Base-by-base conservation (phyloP, 2,113 vertebrate species). In the Cryptomyrus ogoouensis region DNA sequence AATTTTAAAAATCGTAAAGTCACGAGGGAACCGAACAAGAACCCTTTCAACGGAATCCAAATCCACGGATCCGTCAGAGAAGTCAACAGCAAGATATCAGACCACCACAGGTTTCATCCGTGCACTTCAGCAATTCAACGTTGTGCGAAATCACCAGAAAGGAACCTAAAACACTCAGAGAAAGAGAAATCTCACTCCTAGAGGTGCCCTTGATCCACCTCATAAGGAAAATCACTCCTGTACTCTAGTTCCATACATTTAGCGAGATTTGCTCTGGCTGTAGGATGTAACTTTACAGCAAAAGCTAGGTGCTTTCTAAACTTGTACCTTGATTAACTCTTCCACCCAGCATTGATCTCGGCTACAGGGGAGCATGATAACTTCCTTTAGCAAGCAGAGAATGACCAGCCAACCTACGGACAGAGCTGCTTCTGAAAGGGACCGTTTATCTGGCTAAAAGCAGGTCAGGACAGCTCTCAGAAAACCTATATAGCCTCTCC, bases 311-410 rank as follows among this genome's bases (percentile, higher is more conserved):
- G 74, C 74, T 80, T 42, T 53, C n/a, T 53, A 35, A 52, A 39
- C 27, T 87, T 53, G 85, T 19, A 47, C 27, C 49, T 53, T 87
- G 7, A 53, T 89, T 62, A 56, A 83, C 13, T 46, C 83, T 47
- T 47, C 74, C 35, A 17, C 49, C 35, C 27, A n/a, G n/a, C 35
- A 46, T 19, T 89, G 49, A 84, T 84, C 89, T 85, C 49, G 46
- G 35, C 80, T 90, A 89, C 90, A 42, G 47, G 10, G 10, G 7
- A 74, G 49, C 27, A 88, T 88, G 87, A 66, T n/a, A 42, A 10
- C 83, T 77, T 80, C 35, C n/a, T 88, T 56, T 46, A 88, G 47
- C 15, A 17, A 88, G 77, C 42, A 62, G 17, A 83, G 52, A 85
- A 85, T 35, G n/a, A 83, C 50, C 77, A 58, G 89, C 19, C 13